phyloP scores from a whole-genome alignment of 1,140 invertebrate species.

The Goniozus legneri region DNA sequence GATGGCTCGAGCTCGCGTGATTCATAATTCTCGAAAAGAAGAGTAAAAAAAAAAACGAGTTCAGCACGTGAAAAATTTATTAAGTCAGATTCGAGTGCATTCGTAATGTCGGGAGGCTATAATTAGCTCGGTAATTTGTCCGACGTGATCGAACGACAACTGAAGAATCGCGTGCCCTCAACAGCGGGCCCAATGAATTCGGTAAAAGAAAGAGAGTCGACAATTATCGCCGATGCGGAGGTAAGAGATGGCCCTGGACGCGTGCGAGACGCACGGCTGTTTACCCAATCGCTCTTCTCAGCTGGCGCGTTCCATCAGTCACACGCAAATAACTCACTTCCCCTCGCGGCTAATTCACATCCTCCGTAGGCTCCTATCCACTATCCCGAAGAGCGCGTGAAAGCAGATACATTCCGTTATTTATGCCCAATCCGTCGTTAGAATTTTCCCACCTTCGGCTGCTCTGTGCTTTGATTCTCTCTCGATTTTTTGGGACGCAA shows the following conservation, averaged over 20 bases:
- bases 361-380: constrained; percentile 23
- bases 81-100: no score
- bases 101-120: no score
- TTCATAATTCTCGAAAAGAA: no score
- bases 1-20: no score
- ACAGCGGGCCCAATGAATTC: no score
- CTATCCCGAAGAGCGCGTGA: constrained; percentile 10
- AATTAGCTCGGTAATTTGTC: no score
- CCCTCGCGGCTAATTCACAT: constrained; percentile 49
- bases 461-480: no score
- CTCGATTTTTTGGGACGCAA: no score
- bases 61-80: no score
- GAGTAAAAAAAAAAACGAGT: no score
- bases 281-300: constrained; percentile 46
- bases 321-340: constrained; percentile 55
- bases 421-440: neutral
- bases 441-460: no score
- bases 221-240: constrained; percentile 14
- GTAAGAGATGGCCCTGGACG: constrained; percentile 5
- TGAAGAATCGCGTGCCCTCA: constrained; percentile 2
- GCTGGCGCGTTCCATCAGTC: constrained; percentile 54
- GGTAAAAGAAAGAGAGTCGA: neutral
- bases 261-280: constrained; percentile 21
- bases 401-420: constrained; percentile 4
- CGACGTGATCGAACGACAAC: constrained; percentile 4